phyloP scores from a whole-genome alignment of 2,113 vertebrate genomes.

The Brienomyrus brachyistius region DNA sequence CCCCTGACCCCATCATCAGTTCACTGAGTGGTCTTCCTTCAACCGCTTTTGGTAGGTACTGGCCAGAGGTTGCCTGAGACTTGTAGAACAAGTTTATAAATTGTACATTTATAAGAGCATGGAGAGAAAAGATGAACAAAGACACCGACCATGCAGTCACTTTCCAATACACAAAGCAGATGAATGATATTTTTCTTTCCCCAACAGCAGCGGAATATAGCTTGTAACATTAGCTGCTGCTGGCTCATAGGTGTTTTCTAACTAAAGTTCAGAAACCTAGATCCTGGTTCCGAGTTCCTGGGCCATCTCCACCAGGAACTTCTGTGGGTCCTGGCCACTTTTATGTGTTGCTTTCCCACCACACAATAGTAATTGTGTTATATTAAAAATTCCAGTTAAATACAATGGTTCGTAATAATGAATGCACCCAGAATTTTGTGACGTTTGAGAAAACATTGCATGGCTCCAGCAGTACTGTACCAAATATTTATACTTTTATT shows the following conservation, averaged over 20 bases:
- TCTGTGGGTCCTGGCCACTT: background rate
- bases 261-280: background rate
- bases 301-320: background rate
- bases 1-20: background rate
- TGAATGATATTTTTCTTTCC: background rate
- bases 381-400: background rate
- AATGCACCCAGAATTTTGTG: background rate
- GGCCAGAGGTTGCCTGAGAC: background rate
- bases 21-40: background rate
- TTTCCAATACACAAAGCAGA: background rate
- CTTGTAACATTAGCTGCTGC: background rate
- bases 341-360: background rate
- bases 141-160: background rate
- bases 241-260: background rate
- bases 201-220: background rate
- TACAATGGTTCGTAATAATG: background rate
- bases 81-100: background rate
- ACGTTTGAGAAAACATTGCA: background rate
- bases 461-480: background rate
- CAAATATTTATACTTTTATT: background rate
- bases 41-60: background rate
- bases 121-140: background rate
- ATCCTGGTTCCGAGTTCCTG: no score
- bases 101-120: no score
- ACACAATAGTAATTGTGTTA: background rate